phyloP scores from a whole-genome alignment of 2,797 vertebrate genomes.

The Psittacula echo region DNA sequence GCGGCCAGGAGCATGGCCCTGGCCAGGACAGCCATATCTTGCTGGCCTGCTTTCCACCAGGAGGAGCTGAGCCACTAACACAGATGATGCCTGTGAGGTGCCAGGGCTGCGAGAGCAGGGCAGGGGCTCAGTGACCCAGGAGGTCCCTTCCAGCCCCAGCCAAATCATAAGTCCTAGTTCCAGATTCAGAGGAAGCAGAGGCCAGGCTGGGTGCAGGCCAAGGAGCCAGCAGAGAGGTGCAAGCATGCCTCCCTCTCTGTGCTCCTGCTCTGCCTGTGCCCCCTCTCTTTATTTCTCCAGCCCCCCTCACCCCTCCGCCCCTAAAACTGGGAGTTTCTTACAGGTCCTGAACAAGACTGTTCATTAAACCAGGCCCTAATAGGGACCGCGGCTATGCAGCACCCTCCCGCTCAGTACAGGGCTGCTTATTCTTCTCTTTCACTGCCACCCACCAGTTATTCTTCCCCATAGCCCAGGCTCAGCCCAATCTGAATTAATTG shows the following conservation, averaged over 20 bases:
- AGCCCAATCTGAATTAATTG: conserved; percentile 19
- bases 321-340: background rate
- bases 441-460: background rate
- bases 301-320: background rate
- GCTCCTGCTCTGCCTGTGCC: background rate
- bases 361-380: background rate
- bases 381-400: background rate
- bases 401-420: background rate
- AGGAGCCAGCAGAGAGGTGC: background rate
- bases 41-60: accelerated
- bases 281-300: background rate
- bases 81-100: background rate
- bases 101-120: background rate
- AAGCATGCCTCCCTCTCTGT: accelerated
- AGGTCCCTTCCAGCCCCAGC: background rate
- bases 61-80: background rate
- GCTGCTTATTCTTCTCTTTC: background rate
- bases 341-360: background rate
- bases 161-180: background rate
- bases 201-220: background rate
- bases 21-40: background rate
- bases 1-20: accelerated
- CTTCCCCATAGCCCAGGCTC: conserved; percentile 2
- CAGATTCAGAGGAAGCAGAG: background rate
- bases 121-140: background rate